Base-by-base conservation (phyloP, 2,797 vertebrate genomes). In the Calcarius lapponicus region DNA sequence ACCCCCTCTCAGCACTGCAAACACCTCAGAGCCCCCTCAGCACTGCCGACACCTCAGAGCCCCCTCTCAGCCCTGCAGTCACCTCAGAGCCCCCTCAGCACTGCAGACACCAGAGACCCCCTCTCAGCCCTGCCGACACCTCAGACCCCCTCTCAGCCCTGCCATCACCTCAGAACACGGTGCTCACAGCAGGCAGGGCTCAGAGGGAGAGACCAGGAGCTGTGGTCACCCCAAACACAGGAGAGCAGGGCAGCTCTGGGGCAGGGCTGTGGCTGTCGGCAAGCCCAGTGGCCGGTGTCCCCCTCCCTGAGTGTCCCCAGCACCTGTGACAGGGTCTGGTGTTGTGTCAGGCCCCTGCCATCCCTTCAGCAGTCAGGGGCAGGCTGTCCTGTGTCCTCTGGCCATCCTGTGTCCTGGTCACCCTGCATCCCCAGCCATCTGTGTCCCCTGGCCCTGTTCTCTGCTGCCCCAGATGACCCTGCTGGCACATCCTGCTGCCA, bases 211-310 rank as follows among this genome's bases (percentile, higher is more conserved):
- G 32, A 38, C 4, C 4, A 1, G 32, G 54, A 90, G 17, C 58
- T 78, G 42, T 0, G 0, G 47, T 48, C 54, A 65, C 7, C 7
- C 34, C 6, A 2, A 29, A 25, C 36, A 5, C 40, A 32, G 51
- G 40, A 45, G 15, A 32, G 10, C 34, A 67, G 6, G 50, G 40
- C 43, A 51, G 45, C 18, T 70, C 53, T 22, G 45, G 45, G 45
- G 54, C 34, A 54, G 25, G 28, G 18, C 48, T 50, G 10, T 36
- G 32, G n/a, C 38, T 5, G 4, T 61, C 42, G 40, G 40, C 36
- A 34, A 7, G 10, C 17, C 42, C 2, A 1, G 3, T 8, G 45
- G 16, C 11, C 0, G 0, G 10, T 26, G 48, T 66, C 43, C 17
- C 8, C 19, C 11, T 8, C 24, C 19, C 25, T 64, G 5, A 31